Base-by-base conservation (phyloP, 2,888 invertebrate species). In the Drosophila phalerata region DNA sequence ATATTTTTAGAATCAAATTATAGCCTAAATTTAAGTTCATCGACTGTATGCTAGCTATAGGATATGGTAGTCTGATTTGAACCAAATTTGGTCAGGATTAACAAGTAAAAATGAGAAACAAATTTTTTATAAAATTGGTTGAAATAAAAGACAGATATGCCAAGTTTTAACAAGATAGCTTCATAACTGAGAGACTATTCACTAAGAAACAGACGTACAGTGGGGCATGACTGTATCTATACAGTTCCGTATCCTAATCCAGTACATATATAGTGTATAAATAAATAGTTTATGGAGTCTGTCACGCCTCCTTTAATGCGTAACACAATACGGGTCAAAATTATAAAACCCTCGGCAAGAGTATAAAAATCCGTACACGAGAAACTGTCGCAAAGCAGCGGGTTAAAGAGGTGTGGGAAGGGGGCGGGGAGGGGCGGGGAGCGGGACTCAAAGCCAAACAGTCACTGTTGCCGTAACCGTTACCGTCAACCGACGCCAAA, bases 281-380 rank as follows among this genome's bases (percentile, higher is more conserved):
- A 28, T 28, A 28, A 0, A 4, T n/a, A n/a, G n/a, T 22, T 22
- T 22, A 22, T 22, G 22, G 22, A 22, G 22, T 22, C 22, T 22
- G 22, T 4, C 22, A 22, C 22, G 22, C 22, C 22, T 22, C 1
- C 4, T 28, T 28, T 5, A 28, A 6, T 34, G 13, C 13, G 0
- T 34, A 5, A 13, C 34, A 34, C 13, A 34, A 2, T 34, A 5
- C 5, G 13, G 13, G 5, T 13, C 13, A 34, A n/a, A 34, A 34
- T n/a, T 34, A n/a, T n/a, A 34, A 34, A 34, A 34, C 13, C 13
- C 34, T 34, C 13, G 13, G 34, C 34, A 34, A 34, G 34, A 5
- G 34, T 34, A 34, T 34, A 5, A 73, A 69, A 73, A 84, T 75
- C 76, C 79, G 81, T 80, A 76, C 82, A 82, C 85, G 83, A 80